Percentiles rank a stretch among this genome's conserved stretches.
phyloP scores from a whole-genome alignment of 2,797 vertebrate species.

The Capromys pilorides region DNA sequence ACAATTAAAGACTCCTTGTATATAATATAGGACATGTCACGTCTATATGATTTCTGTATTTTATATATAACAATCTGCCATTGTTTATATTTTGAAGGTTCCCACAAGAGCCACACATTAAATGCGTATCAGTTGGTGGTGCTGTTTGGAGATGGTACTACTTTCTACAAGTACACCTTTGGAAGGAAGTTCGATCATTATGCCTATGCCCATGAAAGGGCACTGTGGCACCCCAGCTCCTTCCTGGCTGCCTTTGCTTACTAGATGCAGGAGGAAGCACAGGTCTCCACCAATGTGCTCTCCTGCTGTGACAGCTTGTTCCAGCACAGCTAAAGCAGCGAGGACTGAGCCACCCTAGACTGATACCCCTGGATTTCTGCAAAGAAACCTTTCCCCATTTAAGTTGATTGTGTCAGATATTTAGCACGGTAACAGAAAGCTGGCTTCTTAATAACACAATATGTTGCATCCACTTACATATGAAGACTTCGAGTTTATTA shows the following conservation, averaged over 20 bases:
- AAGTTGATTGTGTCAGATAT: neutral
- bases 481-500: too few species aligned
- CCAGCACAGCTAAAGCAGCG: neutral
- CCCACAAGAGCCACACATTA: neutral
- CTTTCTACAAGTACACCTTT: neutral
- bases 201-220: too few species aligned
- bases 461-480: too few species aligned
- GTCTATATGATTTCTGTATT: neutral
- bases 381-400: neutral
- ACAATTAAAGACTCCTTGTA: neutral
- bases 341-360: neutral
- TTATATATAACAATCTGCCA: too few species aligned
- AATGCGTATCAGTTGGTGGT: fast-evolving
- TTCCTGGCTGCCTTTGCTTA: neutral
- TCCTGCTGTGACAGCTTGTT: neutral
- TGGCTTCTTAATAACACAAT: neutral
- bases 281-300: neutral
- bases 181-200: neutral
- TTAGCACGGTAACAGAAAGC: neutral
- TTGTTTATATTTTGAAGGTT: neutral
- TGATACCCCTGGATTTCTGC: neutral
- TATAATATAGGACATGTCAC: neutral
- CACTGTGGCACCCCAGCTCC: neutral
- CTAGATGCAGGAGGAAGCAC: neutral
- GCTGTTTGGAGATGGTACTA: too few species aligned